Base-by-base conservation (phyloP, 2,113 vertebrate species). In the Pavo muticus region DNA sequence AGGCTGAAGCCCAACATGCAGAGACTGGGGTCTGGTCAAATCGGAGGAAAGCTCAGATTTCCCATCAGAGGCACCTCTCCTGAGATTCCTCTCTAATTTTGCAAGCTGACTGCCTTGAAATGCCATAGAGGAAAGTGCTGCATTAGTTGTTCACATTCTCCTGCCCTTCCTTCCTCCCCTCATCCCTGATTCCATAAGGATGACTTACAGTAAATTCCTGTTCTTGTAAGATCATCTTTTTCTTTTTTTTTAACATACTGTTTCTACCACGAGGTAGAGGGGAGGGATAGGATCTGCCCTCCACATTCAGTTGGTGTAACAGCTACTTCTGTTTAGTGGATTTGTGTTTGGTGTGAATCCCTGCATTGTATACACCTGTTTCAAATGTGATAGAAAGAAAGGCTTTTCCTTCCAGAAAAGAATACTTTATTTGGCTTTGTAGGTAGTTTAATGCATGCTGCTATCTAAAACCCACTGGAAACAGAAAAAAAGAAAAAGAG, bases 1-100 rank as follows among this genome's bases (percentile, higher is more conserved):
- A 88, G 35, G 27, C 25, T 85, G 25, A 54, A 85, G 27, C 29
- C 40, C 86, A 61, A 56, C 37, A 30, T 14, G 8, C 52, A n/a
- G 40, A 91, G 65, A 86, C 40, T 56, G 57, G 20, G 44, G 2
- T 11, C 82, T 90, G 45, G 20, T 93, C 42, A 37, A 54, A 81
- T 92, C 74, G 44, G 84, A 82, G 65, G 90, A 93, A 92, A 91
- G 61, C 18, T 59, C 56, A 59, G 30, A 59, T 32, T 59, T 59
- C 56, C 18, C 17, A 20, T 20, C 32, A 59, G 18, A n/a, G 67
- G 20, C 42, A 84, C 74, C 87, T 88, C 44, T 73, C 12, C 89
- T 87, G 61, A 95, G 72, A 94, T 88, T 72, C 69, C 52, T 92
- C 42, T 95, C 85, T 92, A 86, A 75, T 82, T 94, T 40, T 84